A percentile compares a stretch with the other conserved stretches of the same genome.
Conservation (phyloP, 2,888 invertebrate species). For the Stenchaetothrips biformis region DNA sequence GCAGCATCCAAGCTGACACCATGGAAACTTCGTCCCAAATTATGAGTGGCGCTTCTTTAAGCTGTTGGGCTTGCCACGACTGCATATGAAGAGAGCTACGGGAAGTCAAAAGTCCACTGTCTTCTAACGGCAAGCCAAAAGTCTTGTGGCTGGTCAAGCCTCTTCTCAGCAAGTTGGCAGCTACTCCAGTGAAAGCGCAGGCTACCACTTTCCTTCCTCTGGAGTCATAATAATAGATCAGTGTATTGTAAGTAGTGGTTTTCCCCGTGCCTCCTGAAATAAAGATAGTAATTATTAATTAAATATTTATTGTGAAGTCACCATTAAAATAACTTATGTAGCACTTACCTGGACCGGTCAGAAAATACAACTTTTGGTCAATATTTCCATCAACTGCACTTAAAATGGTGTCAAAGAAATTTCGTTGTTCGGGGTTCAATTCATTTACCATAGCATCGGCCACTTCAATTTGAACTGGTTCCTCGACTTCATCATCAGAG, state of each 20-base stretch:
- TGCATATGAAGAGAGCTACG: constrained; percentile 34
- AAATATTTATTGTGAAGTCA: too few relatives aligned
- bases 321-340: too few relatives aligned
- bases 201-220: constrained; percentile 32
- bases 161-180: constrained; percentile 37
- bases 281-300: too few relatives aligned
- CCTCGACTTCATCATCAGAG: constrained; percentile 34
- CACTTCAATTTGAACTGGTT: constrained; percentile 2
- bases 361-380: constrained; percentile 36
- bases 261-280: constrained; percentile 45
- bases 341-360: constrained; percentile 43
- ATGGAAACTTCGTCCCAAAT: constrained; percentile 39
- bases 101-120: not conserved
- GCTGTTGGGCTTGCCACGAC: constrained; percentile 35
- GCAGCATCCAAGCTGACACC: constrained; percentile 36
- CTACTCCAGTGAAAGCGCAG: constrained; percentile 38
- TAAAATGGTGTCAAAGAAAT: constrained; percentile 35
- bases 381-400: constrained; percentile 29
- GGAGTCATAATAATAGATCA: constrained; percentile 29
- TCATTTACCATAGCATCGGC: not conserved
- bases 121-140: constrained; percentile 37
- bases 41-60: constrained; percentile 35
- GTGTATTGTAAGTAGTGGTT: constrained; percentile 39
- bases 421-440: constrained; percentile 36
- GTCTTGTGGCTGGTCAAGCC: constrained; percentile 40